Evolutionary conservation across 2,888 invertebrate species (phyloP).

Genomic region (Tipula helvola): DNA sequence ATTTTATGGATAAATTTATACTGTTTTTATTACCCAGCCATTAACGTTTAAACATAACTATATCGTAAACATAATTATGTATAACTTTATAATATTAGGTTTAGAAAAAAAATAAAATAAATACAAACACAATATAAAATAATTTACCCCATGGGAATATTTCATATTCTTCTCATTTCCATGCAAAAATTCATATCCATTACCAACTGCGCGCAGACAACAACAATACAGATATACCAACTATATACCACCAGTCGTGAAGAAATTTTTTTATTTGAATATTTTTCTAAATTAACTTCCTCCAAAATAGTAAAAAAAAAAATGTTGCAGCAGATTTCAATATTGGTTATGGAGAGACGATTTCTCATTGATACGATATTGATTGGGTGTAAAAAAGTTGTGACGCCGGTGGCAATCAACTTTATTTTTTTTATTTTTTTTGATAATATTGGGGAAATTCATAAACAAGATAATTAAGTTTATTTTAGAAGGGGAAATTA

Average conservation of each 20-base stretch:
- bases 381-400: not conserved
- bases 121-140: not conserved
- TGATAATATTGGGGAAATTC: too few relatives aligned
- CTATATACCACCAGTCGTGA: not conserved
- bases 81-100: not conserved
- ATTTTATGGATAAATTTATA: not conserved
- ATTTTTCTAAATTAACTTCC: not conserved
- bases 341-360: not conserved
- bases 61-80: not conserved
- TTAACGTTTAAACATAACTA: not conserved
- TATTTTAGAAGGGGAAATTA: too few relatives aligned
- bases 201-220: not conserved
- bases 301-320: not conserved
- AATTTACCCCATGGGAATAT: not conserved
- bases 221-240: not conserved
- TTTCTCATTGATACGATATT: not conserved
- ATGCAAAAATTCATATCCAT: not conserved
- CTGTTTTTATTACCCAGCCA: not conserved
- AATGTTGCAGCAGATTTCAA: not conserved
- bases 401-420: not conserved
- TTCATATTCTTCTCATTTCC: not conserved
- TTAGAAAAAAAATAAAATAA: not conserved
- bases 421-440: too few relatives aligned
- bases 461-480: too few relatives aligned
- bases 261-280: not conserved